phyloP scores from a whole-genome alignment of 2,797 vertebrate species.

The Acridotheres tristis region DNA sequence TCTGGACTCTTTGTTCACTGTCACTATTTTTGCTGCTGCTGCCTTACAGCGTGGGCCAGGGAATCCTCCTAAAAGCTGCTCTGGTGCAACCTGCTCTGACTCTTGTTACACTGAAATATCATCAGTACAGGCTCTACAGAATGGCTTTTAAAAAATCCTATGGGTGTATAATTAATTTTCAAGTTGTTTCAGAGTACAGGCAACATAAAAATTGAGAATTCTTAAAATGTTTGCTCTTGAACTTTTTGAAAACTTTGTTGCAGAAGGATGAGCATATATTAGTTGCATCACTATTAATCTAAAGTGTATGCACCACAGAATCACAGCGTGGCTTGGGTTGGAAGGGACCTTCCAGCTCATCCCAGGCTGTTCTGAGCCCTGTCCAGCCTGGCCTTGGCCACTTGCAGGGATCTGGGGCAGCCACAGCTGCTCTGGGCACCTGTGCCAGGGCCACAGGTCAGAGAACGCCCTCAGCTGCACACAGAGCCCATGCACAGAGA shows the following conservation, averaged over 20 bases:
- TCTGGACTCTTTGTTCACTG: not conserved
- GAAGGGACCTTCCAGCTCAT: not conserved
- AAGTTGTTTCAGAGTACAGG: not conserved
- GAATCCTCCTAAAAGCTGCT: not conserved
- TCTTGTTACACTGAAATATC: not conserved
- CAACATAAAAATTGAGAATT: not conserved
- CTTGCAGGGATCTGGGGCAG: not conserved
- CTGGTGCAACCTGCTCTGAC: not conserved
- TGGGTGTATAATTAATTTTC: not conserved
- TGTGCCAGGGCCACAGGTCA: not conserved
- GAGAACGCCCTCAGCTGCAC: not conserved
- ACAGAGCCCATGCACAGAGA: fast-evolving
- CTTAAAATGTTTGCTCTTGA: not conserved
- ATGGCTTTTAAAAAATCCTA: not conserved
- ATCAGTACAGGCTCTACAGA: not conserved
- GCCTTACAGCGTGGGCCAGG: not conserved
- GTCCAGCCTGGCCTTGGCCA: fast-evolving
- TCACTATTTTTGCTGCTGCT: not conserved
- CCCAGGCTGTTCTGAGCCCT: not conserved
- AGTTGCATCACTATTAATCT: not conserved
- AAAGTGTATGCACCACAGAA: not conserved
- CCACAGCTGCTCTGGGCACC: not conserved
- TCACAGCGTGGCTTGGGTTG: not conserved
- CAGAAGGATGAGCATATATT: not conserved
- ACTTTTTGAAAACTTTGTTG: not conserved